phyloP scores from a whole-genome alignment of 2,113 vertebrate genomes.

The Eidolon helvum region DNA sequence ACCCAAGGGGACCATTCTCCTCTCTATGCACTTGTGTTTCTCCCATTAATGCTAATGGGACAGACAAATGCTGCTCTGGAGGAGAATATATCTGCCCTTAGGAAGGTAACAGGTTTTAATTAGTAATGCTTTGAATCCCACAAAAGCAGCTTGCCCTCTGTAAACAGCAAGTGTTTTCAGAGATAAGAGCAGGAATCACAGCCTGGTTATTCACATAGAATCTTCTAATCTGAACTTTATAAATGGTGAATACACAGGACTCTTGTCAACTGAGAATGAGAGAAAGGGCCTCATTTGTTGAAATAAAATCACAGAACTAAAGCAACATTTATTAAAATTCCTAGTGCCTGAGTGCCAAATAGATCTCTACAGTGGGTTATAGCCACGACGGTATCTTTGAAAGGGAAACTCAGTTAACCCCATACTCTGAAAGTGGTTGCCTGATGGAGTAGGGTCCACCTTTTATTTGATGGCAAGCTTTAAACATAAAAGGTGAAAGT shows the following conservation, averaged over 20 bases:
- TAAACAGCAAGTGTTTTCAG: conserved; percentile 56
- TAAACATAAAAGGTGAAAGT: not conserved
- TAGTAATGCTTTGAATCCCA: conserved; percentile 58
- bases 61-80: conserved; percentile 66
- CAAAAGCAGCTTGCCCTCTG: conserved; percentile 62
- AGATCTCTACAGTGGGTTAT: not conserved
- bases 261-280: not conserved
- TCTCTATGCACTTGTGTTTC: conserved; percentile 63
- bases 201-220: not conserved
- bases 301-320: conserved; percentile 6
- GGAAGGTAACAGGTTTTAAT: conserved; percentile 70
- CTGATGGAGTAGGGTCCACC: not conserved
- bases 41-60: conserved; percentile 58
- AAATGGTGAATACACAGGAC: not conserved
- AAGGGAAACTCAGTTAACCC: not conserved
- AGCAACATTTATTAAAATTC: not conserved
- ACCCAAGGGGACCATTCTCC: conserved; percentile 70
- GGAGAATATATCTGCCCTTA: conserved; percentile 61
- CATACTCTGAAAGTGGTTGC: not conserved
- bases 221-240: conserved; percentile 19
- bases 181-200: not conserved
- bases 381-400: not conserved
- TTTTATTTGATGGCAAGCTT: not conserved
- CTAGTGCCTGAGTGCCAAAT: not conserved
- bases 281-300: not conserved